Evolutionary conservation across 1,140 invertebrate species (phyloP).

Genomic region (Drosophila obscura): DNA sequence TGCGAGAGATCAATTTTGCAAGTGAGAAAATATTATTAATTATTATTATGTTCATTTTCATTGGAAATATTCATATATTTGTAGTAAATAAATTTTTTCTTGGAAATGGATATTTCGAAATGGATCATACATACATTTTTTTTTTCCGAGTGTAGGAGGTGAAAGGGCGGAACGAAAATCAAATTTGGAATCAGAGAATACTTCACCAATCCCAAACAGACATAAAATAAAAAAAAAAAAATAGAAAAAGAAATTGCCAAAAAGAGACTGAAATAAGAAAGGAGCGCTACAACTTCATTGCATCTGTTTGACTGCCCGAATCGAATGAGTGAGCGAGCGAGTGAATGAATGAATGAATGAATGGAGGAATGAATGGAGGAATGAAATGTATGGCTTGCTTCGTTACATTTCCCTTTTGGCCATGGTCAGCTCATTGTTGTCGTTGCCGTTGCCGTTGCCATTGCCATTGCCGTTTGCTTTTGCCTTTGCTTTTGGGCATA

Average conservation of each 20-base stretch:
- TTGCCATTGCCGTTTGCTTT: slow-evolving; percentile 23
- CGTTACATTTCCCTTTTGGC: slow-evolving; percentile 12
- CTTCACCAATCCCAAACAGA: slow-evolving; percentile 1
- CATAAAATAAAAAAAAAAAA: slow-evolving; percentile 3
- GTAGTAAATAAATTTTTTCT: too few relatives aligned
- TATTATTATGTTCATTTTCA: too few relatives aligned
- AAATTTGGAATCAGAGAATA: too few relatives aligned
- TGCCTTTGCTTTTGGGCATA: slow-evolving; percentile 60
- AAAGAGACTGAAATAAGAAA: slow-evolving; percentile 17
- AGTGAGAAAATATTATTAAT: too few relatives aligned
- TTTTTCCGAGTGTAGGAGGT: too few relatives aligned
- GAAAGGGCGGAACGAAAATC: too few relatives aligned
- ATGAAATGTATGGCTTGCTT: slow-evolving; percentile 5
- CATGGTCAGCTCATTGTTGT: slow-evolving; percentile 7
- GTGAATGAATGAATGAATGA: slow-evolving; percentile 40
- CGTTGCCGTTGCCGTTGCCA: neutral
- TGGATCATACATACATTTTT: too few relatives aligned
- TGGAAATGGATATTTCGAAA: too few relatives aligned
- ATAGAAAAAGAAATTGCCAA: slow-evolving; percentile 14
- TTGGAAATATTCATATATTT: too few relatives aligned
- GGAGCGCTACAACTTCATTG: slow-evolving; percentile 18
- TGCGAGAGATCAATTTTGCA: neutral
- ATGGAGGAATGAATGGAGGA: slow-evolving; percentile 10
- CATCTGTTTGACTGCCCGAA: slow-evolving; percentile 22
- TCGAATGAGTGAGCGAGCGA: slow-evolving; percentile 30